Base-by-base conservation (phyloP, 1,140 invertebrate genomes). In the Druon quercuslanigerum region DNA sequence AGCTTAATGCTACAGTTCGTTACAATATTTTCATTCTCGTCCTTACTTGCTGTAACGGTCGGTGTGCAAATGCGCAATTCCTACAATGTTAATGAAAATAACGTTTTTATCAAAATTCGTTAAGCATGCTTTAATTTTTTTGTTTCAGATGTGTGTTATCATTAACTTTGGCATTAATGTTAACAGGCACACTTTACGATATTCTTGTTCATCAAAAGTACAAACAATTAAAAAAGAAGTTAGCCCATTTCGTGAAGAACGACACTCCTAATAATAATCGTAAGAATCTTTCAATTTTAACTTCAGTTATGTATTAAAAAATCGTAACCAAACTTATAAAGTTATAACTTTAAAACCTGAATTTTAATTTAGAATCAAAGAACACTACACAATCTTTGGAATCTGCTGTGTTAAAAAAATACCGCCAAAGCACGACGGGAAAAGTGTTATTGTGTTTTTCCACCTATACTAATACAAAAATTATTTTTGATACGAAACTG, bases 361-460 rank as follows among this genome's bases (percentile, higher is more conserved):
- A 71, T 51, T 33, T 46, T 56, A 13, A 33, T 78, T 33, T 76
- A 82, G 75, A 75, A 50, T 16, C 79, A 17, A 84, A 83, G 16
- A 78, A 84, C 14, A 81, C 80, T 0, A 50, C 50, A 7, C 60
- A 84, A n/a, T 78, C 78, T 1, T 56, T 77, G 12, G 78, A 87
- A 77, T 33, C 40, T 6, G 54, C 51, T 1, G 8, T 80, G 8
- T 9, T 52, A 0, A 71, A 72, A 7, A 50, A 19, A 3, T 54
- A 72, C 33, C 17, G 76, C 3, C 72, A 78, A 70, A 80, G 9
- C 50, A 25, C 14, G 1, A 14, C 85, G 2, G 83, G 78, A 1
- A 78, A 86, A 82, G 75, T 90, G 13, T 20, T 92, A 7, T 50
- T 90, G 16, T 91, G 88, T 73, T 93, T 92, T 71, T 92, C 92